phyloP scores from a whole-genome alignment of 2,888 invertebrate species.

The Dicyrtoma fusca region DNA sequence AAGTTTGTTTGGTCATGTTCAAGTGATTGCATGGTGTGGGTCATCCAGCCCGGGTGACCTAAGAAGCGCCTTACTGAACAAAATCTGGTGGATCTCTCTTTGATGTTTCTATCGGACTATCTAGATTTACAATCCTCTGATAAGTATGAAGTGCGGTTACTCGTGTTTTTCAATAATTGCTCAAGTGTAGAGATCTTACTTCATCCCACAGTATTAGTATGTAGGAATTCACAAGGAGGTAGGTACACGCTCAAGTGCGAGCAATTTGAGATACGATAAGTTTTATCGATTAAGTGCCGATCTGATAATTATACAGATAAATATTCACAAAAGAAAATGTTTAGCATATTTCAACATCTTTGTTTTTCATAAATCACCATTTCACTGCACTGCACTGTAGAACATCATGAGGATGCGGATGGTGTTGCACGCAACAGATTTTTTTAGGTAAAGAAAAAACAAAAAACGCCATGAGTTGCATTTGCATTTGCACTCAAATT shows the following conservation, averaged over 20 bases:
- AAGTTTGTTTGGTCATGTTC: constrained; percentile 32
- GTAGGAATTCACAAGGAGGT: no score
- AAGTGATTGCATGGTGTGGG: constrained; percentile 36
- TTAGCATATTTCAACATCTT: constrained; percentile 15
- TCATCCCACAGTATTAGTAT: not conserved
- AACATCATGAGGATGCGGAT: no score
- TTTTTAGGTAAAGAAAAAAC: no score
- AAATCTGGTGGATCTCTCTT: not conserved
- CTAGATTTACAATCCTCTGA: not conserved
- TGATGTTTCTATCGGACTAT: constrained; percentile 22
- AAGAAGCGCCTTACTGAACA: not conserved
- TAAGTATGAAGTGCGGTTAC: constrained; percentile 2
- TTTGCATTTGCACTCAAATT: no score
- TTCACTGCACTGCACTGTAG: no score
- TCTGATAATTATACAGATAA: constrained; percentile 35
- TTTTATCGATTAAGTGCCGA: constrained; percentile 10
- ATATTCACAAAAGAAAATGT: constrained; percentile 23
- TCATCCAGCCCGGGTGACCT: constrained; percentile 30
- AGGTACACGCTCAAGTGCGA: not conserved
- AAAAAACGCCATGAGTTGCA: no score
- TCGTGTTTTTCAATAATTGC: constrained; percentile 13
- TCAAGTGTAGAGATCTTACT: not conserved
- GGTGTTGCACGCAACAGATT: no score
- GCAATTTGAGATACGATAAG: constrained; percentile 15
- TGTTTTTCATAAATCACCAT: not conserved